phyloP scores from a whole-genome alignment of 2,888 invertebrate genomes.

The Nephrotoma appendiculata region DNA sequence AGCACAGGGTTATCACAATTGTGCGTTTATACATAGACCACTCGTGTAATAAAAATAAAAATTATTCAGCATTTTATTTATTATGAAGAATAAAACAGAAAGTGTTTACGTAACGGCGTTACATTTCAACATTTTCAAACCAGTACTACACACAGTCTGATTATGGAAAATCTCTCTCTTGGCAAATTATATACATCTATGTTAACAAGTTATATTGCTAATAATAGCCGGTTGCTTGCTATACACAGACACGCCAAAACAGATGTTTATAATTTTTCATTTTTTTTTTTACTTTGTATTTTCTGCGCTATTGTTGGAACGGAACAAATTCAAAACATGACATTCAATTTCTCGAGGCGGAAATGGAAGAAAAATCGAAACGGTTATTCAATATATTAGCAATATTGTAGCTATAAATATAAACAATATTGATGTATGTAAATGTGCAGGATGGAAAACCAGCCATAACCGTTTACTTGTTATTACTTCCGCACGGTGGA shows the following conservation, averaged over 20 bases:
- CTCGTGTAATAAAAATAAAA: background rate
- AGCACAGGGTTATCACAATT: background rate
- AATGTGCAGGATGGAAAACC: background rate
- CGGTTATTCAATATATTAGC: background rate
- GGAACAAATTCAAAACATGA: background rate
- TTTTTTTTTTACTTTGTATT: background rate
- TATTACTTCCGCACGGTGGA: background rate
- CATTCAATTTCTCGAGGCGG: background rate
- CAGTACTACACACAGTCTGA: background rate
- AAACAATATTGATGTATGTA: background rate
- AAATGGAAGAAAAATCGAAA: background rate
- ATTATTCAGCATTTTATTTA: background rate
- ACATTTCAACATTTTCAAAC: background rate
- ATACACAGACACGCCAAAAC: background rate
- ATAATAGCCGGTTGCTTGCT: background rate
- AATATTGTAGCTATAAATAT: background rate
- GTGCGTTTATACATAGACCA: background rate
- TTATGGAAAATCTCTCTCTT: background rate
- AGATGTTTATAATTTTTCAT: background rate
- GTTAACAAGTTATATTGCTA: background rate
- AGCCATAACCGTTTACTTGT: background rate
- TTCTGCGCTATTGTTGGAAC: background rate
- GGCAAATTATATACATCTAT: background rate
- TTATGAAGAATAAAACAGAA: background rate
- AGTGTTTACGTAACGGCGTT: background rate